Evolutionary conservation across 1,140 invertebrate species (phyloP), one percentile per base, ranked within the genome.

Genomic region (Dendrolimus kikuchii): DNA sequence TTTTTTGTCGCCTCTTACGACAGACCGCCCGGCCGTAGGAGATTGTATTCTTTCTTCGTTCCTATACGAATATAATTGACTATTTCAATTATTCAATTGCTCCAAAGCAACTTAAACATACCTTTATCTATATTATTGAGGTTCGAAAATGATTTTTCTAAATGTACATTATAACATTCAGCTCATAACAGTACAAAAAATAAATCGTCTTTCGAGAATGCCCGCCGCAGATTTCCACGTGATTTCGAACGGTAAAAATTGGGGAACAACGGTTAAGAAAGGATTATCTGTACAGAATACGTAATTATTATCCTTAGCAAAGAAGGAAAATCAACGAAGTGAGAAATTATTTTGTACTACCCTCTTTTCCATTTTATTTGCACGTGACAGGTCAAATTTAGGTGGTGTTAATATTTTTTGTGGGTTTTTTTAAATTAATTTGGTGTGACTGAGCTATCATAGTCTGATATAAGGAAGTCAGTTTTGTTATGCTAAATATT

Each of bases 241-340:
- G 23, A 23, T 23, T 23, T 23, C 23, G 23, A 23, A 23, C 23
- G 23, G 23, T 23, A 23, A 23, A n/a, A 23, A 23, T 23, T 23
- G 23, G 23, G 23, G 43, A 45, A 45, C 43, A 45, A 45, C 43
- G 43, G 5, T n/a, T 4, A 45, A 45, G 43, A 45, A 45, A 45
- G 43, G 6, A 45, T 40, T 42, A n/a, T 23, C 7, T 42, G 56
- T n/a, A 8, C 43, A 46, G 50, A 60, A 60, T 55, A 49, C 46
- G 49, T 60, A 55, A 60, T 55, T 55, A 55, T 46, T 55, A 43
- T 10, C 45, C 39, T 47, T 40, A 41, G 46, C 51, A 59, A 59
- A 59, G 45, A 54, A 9, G 38, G 49, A 48, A 36, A 50, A 47
- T 50, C 36, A 23, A 10, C 39, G 49, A 42, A 39, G 49, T 40